Conservation (phyloP, 2,797 vertebrate genomes). For the Periophthalmus magnuspinnatus region DNA sequence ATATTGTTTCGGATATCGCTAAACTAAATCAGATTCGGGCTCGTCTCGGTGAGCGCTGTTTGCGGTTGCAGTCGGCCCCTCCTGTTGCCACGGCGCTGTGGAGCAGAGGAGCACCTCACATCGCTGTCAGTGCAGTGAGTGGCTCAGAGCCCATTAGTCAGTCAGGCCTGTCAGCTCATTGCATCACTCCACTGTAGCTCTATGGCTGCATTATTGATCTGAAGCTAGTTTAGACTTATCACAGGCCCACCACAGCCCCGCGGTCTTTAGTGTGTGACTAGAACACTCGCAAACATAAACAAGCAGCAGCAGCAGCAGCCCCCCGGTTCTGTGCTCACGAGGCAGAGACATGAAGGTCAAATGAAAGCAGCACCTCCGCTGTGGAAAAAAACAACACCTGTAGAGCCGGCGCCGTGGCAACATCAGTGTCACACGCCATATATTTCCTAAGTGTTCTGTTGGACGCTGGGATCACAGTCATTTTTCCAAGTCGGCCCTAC, state of each 20-base stretch:
- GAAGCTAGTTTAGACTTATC: conserved; percentile 45
- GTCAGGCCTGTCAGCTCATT: conserved; percentile 41
- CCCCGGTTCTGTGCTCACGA: conserved; percentile 35
- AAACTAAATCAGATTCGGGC: not conserved
- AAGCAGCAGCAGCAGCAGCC: conserved; percentile 11
- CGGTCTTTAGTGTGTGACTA: conserved; percentile 23
- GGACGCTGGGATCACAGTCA: conserved; percentile 24
- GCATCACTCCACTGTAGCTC: conserved; percentile 34
- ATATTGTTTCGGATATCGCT: not conserved
- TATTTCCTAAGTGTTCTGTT: conserved; percentile 27
- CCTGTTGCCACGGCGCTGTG: conserved; percentile 18
- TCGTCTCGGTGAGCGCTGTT: conserved; percentile 10
- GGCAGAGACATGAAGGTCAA: conserved; percentile 47
- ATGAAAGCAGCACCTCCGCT: conserved; percentile 23
- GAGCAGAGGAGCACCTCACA: conserved; percentile 28
- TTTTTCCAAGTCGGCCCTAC: conserved; percentile 20
- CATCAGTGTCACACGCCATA: conserved; percentile 39
- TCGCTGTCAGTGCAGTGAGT: conserved; percentile 31
- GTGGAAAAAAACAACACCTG: conserved; percentile 37
- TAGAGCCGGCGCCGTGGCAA: conserved; percentile 36
- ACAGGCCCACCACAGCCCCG: conserved; percentile 27
- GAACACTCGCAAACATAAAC: conserved; percentile 43
- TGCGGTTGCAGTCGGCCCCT: conserved; percentile 10
- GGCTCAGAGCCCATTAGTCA: conserved; percentile 44
- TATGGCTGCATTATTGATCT: conserved; percentile 56